Percentiles rank a stretch among this genome's conserved stretches.
phyloP scores from a whole-genome alignment of 2,113 vertebrate genomes.

The Sphaerodactylus townsendi region DNA sequence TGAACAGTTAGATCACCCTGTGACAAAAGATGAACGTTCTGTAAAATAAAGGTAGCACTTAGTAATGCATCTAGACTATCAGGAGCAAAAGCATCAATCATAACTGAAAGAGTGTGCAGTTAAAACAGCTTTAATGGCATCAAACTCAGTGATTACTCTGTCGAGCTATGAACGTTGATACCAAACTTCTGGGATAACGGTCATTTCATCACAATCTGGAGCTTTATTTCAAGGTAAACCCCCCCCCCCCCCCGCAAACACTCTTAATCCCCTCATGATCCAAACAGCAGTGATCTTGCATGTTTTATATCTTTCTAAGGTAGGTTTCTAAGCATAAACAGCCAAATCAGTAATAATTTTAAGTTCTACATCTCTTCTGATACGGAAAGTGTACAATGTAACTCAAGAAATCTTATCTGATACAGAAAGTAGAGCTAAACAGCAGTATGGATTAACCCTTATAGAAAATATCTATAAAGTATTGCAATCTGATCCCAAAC shows the following conservation, averaged over 20 bases:
- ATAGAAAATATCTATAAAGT: background rate
- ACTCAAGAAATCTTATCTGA: background rate
- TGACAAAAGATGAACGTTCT: too few relatives aligned
- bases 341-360: background rate
- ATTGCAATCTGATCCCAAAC: background rate
- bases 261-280: background rate
- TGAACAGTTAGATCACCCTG: too few relatives aligned
- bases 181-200: too few relatives aligned
- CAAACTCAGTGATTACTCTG: too few relatives aligned
- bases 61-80: too few relatives aligned
- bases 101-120: too few relatives aligned
- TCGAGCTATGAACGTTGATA: too few relatives aligned
- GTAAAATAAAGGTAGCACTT: too few relatives aligned
- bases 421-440: background rate
- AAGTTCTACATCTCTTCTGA: background rate
- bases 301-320: background rate
- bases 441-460: background rate
- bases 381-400: background rate
- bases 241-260: too few relatives aligned
- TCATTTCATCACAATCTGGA: too few relatives aligned
- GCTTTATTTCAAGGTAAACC: background rate
- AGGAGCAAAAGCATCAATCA: too few relatives aligned
- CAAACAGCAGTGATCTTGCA: background rate
- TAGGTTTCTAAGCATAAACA: background rate
- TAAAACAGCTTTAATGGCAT: too few relatives aligned